phyloP scores from a whole-genome alignment of 2,797 vertebrate genomes.

The Dipus sagitta region DNA sequence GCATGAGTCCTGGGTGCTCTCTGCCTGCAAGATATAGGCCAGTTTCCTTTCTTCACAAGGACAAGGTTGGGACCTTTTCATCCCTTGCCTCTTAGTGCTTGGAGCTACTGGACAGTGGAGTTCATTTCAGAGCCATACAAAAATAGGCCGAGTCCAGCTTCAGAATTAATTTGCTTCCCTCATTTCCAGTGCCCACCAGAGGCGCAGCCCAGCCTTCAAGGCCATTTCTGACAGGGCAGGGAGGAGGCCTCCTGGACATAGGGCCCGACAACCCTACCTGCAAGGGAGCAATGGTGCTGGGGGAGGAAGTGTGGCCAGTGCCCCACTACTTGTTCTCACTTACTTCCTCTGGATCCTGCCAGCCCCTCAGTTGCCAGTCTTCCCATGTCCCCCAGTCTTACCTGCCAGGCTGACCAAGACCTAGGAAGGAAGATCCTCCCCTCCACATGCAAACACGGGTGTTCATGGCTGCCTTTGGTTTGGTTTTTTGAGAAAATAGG shows the following conservation, averaged over 20 bases:
- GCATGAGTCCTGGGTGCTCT: background rate
- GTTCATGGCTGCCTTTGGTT: slow-evolving; percentile 33
- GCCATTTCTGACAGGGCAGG: background rate
- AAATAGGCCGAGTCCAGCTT: background rate
- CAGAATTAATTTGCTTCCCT: background rate
- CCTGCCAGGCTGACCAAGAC: background rate
- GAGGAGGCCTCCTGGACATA: background rate
- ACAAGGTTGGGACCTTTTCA: background rate
- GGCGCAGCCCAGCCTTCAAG: background rate
- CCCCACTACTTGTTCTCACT: background rate
- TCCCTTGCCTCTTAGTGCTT: background rate
- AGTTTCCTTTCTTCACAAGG: background rate
- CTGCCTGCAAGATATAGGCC: background rate
- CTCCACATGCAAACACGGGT: background rate
- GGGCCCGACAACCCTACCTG: background rate
- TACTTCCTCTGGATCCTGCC: slow-evolving; percentile 41
- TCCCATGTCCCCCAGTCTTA: background rate
- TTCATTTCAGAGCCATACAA: slow-evolving; percentile 8
- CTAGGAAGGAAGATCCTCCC: background rate
- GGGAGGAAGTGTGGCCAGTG: background rate
- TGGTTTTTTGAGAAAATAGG: slow-evolving; percentile 27
- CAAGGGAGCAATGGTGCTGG: background rate
- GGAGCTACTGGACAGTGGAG: background rate
- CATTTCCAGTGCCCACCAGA: background rate
- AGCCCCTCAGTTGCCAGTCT: background rate